Evolutionary conservation across 1,140 invertebrate species (phyloP).

Genomic region (Neomicropteryx cornuta): DNA sequence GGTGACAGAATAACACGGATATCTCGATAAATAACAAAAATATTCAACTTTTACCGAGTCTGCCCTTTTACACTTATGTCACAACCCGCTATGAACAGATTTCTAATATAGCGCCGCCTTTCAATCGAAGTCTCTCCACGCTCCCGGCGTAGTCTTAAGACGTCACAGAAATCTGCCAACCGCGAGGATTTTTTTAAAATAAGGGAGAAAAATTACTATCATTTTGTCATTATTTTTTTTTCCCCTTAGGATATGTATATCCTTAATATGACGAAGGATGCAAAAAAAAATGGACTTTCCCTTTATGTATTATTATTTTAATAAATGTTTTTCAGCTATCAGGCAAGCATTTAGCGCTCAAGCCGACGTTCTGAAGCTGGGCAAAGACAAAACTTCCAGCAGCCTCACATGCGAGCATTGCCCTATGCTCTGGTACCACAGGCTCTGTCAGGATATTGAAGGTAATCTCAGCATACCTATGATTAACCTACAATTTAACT

Average conservation of each 20-base stretch:
- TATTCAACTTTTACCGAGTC: no score
- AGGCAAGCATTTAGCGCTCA: slow-evolving; percentile 69
- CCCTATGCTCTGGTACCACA: slow-evolving; percentile 92
- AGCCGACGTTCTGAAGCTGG: slow-evolving; percentile 44
- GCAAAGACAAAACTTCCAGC: slow-evolving; percentile 36
- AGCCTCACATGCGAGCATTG: slow-evolving; percentile 75
- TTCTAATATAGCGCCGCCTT: no score
- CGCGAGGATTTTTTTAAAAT: no score
- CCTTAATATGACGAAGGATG: slow-evolving; percentile 1
- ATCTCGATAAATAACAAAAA: no score
- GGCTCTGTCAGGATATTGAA: slow-evolving; percentile 78
- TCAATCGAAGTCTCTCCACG: no score
- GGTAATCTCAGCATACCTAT: slow-evolving; percentile 36
- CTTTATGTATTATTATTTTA: not conserved
- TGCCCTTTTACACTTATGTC: no score
- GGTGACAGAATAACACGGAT: no score
- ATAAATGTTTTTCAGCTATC: slow-evolving; percentile 46
- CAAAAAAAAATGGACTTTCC: not conserved
- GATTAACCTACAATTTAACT: no score
- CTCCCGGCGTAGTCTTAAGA: no score
- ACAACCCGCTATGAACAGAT: no score
- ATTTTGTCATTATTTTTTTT: not conserved
- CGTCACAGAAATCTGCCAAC: no score
- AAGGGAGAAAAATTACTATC: not conserved
- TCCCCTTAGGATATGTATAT: slow-evolving; percentile 1